These are phyloP conservation scores for Erebia epiphron DNA, from an alignment of 2,888 invertebrate species.

Conservation along the genomic window DNA sequence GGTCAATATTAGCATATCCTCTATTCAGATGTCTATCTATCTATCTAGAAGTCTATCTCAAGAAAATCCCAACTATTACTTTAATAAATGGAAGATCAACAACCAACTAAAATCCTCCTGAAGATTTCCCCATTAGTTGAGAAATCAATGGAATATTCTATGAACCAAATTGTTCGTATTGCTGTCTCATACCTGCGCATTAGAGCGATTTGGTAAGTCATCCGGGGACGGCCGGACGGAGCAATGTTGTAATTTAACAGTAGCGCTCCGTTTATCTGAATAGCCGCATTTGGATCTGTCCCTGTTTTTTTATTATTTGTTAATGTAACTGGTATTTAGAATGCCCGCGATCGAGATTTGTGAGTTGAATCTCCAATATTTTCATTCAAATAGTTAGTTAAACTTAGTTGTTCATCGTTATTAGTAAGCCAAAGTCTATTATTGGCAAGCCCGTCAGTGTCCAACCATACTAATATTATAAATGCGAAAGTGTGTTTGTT, in stretches of 20 bases:
- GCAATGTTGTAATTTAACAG: constrained; percentile 56
- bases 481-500: too few species aligned
- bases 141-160: constrained; percentile 10
- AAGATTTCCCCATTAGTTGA: neutral
- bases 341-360: neutral
- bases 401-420: neutral
- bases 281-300: constrained; percentile 40
- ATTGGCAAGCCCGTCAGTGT: too few species aligned
- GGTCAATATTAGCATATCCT: too few species aligned
- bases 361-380: neutral
- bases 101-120: too few species aligned
- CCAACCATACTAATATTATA: too few species aligned
- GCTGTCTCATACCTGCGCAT: constrained; percentile 23
- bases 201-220: constrained; percentile 29
- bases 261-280: constrained; percentile 54
- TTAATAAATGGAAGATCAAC: too few species aligned
- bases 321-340: constrained; percentile 1
- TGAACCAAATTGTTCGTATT: constrained; percentile 15
- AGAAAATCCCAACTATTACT: too few species aligned
- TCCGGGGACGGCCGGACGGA: constrained; percentile 24
- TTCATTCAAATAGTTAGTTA: neutral
- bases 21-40: too few species aligned
- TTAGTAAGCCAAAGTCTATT: neutral
- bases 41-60: too few species aligned
- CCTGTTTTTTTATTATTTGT: constrained; percentile 34